Evolutionary conservation across 1,140 invertebrate species (phyloP).

Genomic region (Drosophila sulfurigaster): DNA sequence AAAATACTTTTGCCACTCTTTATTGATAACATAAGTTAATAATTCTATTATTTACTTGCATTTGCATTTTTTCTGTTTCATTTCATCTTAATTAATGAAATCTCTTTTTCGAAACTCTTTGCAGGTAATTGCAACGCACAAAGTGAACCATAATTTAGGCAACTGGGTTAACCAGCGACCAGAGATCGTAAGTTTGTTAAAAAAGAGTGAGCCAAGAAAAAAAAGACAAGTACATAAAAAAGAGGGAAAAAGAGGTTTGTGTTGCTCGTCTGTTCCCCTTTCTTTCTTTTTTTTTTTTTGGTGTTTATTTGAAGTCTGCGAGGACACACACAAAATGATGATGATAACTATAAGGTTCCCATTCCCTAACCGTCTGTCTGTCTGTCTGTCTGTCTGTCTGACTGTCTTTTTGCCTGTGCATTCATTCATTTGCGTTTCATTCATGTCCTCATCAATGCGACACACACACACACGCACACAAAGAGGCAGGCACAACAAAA

Average conservation of each 20-base stretch:
- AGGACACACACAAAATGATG: constrained; percentile 22
- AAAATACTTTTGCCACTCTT: no score
- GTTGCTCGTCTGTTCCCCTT: constrained; percentile 7
- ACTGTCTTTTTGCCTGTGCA: constrained; percentile 38
- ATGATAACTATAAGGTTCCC: constrained; percentile 55
- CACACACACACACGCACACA: constrained; percentile 34
- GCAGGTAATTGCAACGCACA: constrained; percentile 59
- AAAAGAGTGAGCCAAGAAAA: neutral
- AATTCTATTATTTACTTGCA: neutral
- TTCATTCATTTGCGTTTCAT: constrained; percentile 82
- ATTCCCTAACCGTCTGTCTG: neutral
- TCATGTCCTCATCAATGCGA: constrained; percentile 67
- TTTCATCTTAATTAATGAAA: constrained; percentile 2
- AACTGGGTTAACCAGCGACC: constrained; percentile 35
- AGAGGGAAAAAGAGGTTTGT: constrained; percentile 32
- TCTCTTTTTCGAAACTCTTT: constrained; percentile 35
- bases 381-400: neutral
- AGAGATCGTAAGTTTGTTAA: constrained; percentile 52
- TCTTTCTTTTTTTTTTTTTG: neutral
- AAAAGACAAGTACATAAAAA: constrained; percentile 30
- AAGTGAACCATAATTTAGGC: constrained; percentile 23
- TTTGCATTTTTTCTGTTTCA: neutral
- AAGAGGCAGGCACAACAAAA: constrained; percentile 48
- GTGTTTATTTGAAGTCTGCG: constrained; percentile 14
- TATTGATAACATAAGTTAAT: no score